Evolutionary conservation across 2,888 invertebrate genomes (phyloP), one percentile per base, ranked within the genome.

Genomic region (Xylophagus ater): DNA sequence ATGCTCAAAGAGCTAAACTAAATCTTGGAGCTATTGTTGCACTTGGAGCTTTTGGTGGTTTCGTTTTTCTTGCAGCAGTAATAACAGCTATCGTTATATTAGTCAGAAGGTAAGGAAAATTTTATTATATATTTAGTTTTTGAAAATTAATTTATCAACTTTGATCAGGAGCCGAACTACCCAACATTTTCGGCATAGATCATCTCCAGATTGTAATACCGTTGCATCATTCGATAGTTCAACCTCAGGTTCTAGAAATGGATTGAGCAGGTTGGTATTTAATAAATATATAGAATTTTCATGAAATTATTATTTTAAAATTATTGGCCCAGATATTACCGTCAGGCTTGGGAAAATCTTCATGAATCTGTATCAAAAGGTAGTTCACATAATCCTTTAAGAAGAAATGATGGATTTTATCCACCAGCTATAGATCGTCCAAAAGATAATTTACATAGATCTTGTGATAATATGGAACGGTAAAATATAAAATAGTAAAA

Each of bases 271-370:
- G 65, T 65, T 44, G 17, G 53, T 47, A n/a, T 19, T 15, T 42
- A 13, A 12, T 36, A 7, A 30, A 5, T 24, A 23, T 35, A 13
- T 37, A 6, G 23, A 23, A 23, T 9, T 23, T 23, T n/a, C n/a
- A n/a, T n/a, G n/a, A n/a, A n/a, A 20, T 20, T 20, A 20, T 20
- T 20, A 20, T 6, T 20, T 25, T 8, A 25, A 10, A 8, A 10
- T 25, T 10, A 25, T n/a, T 25, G 4, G 4, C n/a, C 6, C 6
- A 65, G 65, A 48, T 89, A 86, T 65, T 90, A 90, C 66, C 75
- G 87, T 19, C 84, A 88, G 61, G 90, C 90, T 3, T 92, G 92
- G 92, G 89, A 90, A 60, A 88, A 89, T 60, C 72, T 92, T 3
- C 86, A 87, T 59, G 86, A 87, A 59, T 79, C 83, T 4, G 76